phyloP scores from a whole-genome alignment of 2,113 vertebrate genomes.

The Tetrao urogallus region DNA sequence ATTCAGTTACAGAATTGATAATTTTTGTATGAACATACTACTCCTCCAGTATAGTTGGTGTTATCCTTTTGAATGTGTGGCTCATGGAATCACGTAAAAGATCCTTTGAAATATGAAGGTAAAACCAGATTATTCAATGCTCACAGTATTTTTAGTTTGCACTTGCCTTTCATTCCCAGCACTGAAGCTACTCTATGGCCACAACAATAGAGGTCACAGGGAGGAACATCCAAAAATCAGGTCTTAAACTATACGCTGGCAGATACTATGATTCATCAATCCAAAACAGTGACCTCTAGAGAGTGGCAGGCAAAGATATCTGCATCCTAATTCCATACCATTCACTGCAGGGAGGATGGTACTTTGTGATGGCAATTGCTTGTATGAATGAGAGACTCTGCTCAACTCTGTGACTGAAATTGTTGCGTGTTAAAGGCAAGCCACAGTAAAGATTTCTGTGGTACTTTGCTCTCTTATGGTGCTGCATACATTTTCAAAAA shows the following conservation, averaged over 20 bases:
- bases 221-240: background rate
- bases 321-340: background rate
- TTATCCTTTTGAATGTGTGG: background rate
- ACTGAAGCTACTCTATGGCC: background rate
- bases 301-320: background rate
- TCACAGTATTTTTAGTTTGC: background rate
- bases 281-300: background rate
- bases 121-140: conserved; percentile 1
- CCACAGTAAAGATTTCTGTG: background rate
- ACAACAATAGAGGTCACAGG: conserved; percentile 31
- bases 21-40: background rate
- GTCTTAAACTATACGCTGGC: background rate
- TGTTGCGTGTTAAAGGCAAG: background rate
- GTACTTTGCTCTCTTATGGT: background rate
- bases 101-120: conserved; percentile 48
- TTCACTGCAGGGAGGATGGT: background rate
- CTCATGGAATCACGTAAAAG: background rate
- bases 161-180: conserved; percentile 25
- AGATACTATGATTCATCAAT: background rate
- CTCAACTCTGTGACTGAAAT: background rate
- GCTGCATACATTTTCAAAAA: background rate
- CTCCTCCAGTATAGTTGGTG: background rate
- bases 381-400: background rate
- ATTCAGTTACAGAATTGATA: background rate
- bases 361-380: background rate